A percentile compares a stretch with the other conserved stretches of the same genome.
phyloP scores from a whole-genome alignment of 2,888 invertebrate species.

The Epirrhoe alternata region DNA sequence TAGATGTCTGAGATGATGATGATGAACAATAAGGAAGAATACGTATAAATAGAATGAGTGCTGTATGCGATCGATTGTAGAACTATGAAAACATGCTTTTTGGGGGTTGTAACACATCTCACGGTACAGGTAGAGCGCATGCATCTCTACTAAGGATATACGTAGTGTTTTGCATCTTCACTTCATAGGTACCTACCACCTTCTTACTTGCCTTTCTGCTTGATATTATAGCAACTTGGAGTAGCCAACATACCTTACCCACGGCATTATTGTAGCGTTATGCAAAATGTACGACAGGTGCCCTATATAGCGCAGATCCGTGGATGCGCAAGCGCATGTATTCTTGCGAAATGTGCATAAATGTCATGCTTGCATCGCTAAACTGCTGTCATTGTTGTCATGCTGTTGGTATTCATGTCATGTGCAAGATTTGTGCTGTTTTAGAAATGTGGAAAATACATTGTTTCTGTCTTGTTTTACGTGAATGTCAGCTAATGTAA shows the following conservation, averaged over 20 bases:
- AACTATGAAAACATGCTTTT: no score
- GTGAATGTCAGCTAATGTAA: no score
- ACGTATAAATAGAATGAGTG: no score
- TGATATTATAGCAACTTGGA: slow-evolving; percentile 1
- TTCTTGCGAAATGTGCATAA: slow-evolving; percentile 32
- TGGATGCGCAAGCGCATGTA: slow-evolving; percentile 37
- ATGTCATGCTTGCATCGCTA: slow-evolving; percentile 35
- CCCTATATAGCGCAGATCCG: slow-evolving; percentile 42
- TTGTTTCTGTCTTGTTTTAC: not conserved
- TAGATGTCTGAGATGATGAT: no score
- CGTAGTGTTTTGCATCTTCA: no score
- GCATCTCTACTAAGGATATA: no score
- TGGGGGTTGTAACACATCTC: no score
- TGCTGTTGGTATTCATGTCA: slow-evolving; percentile 26
- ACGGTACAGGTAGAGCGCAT: no score
- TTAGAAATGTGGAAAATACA: slow-evolving; percentile 9
- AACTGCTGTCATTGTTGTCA: slow-evolving; percentile 34
- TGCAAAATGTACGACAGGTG: slow-evolving; percentile 50
- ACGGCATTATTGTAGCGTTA: slow-evolving; percentile 37
- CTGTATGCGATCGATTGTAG: no score
- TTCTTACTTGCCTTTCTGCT: not conserved
- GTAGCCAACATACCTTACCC: slow-evolving; percentile 13
- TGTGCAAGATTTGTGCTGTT: slow-evolving; percentile 23
- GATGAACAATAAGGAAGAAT: no score
- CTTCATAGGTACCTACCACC: no score